Conservation (phyloP, 2,113 vertebrate species). For the Notarius lentiginosus region DNA sequence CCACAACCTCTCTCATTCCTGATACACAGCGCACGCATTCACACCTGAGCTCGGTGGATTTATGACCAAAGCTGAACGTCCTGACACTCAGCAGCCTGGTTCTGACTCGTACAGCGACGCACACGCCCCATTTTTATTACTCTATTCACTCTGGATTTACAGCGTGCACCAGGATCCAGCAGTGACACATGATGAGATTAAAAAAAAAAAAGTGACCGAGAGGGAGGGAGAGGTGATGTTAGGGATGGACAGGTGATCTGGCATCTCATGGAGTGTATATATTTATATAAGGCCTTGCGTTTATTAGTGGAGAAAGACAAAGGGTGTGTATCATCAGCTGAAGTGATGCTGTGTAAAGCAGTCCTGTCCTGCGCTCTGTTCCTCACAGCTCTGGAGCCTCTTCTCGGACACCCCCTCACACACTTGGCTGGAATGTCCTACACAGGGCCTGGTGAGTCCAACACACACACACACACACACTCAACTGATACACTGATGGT, state of each 20-base stretch:
- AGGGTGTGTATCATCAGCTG: conserved; percentile 7
- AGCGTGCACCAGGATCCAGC: conserved; percentile 26
- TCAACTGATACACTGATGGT: not conserved
- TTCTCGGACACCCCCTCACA: conserved; percentile 53
- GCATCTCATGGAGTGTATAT: not conserved
- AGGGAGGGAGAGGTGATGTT: conserved; percentile 24
- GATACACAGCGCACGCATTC: conserved; percentile 21
- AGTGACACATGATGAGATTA: not conserved
- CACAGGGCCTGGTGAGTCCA: conserved; percentile 53
- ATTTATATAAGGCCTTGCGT: conserved; percentile 45
- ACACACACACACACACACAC: not conserved
- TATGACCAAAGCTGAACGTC: conserved; percentile 43
- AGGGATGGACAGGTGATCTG: conserved; percentile 33
- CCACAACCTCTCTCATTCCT: not conserved
- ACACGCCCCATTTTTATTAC: conserved; percentile 51
- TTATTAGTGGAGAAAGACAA: not conserved
- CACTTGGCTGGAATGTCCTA: conserved; percentile 52
- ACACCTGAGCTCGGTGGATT: conserved; percentile 57
- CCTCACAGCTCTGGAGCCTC: conserved; percentile 38
- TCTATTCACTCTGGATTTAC: conserved; percentile 50
- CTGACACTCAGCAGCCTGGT: conserved; percentile 24
- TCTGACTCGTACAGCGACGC: conserved; percentile 23
- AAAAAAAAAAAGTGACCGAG: not conserved
- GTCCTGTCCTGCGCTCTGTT: conserved; percentile 52
- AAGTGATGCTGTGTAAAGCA: conserved; percentile 53